These are phyloP conservation scores for Eonycteris spelaea DNA, from an alignment of 2,113 vertebrate species.

Conservation along the genomic window DNA sequence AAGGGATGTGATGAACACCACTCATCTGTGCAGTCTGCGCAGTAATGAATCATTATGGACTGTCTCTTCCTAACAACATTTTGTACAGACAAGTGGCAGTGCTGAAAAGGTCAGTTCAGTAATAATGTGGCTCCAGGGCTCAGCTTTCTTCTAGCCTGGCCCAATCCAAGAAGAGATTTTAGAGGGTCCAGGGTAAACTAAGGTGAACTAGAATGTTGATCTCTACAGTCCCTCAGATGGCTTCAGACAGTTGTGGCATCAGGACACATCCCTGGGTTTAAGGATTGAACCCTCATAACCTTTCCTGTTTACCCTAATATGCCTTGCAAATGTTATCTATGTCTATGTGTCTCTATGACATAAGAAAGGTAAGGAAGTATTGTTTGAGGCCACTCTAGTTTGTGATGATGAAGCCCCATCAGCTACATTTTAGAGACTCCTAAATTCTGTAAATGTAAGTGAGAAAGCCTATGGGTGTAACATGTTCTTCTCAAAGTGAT, in stretches of 20 bases:
- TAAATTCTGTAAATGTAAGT: background rate
- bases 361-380: background rate
- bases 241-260: background rate
- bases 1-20: background rate
- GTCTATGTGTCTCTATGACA: background rate
- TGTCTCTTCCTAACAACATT: background rate
- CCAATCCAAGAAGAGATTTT: background rate
- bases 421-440: background rate
- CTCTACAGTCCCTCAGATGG: background rate
- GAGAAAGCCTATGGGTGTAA: background rate
- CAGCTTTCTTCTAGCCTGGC: background rate
- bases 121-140: background rate
- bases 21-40: background rate
- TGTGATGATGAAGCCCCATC: background rate
- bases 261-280: background rate
- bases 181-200: background rate
- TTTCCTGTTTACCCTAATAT: background rate
- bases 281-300: background rate
- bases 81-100: background rate
- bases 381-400: background rate
- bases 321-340: background rate
- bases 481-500: background rate
- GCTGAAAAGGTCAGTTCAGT: background rate
- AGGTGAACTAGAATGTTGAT: background rate
- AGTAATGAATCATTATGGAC: background rate